These are phyloP conservation scores for Eulimnadia texana DNA, from an alignment of 1,140 invertebrate genomes.

Conservation along the genomic window DNA sequence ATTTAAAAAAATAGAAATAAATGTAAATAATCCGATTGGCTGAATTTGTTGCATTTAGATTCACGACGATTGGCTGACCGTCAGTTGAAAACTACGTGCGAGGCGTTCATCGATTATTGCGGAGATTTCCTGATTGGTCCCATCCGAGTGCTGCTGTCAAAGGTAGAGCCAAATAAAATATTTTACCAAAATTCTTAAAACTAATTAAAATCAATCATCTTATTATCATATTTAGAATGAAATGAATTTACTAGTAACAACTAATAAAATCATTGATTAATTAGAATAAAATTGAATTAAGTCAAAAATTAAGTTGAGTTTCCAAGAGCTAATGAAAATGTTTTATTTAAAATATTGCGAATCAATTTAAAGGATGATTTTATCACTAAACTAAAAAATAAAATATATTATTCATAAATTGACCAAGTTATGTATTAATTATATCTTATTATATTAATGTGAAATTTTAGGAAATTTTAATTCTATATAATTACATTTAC, in stretches of 20 bases:
- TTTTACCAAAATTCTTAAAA: no score
- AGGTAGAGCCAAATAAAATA: conserved; percentile 38
- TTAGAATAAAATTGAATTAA: no score
- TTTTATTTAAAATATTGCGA: no score
- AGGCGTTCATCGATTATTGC: conserved; percentile 68
- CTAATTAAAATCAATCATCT: neutral
- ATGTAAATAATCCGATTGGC: neutral
- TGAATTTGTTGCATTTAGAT: conserved; percentile 34
- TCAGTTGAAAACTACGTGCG: conserved; percentile 80
- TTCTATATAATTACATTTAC: no score
- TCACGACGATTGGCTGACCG: conserved; percentile 88
- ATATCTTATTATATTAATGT: no score
- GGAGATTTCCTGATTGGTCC: conserved; percentile 59
- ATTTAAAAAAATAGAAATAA: neutral
- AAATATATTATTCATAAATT: conserved; percentile 4
- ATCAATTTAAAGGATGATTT: no score
- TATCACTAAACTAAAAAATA: conserved; percentile 16
- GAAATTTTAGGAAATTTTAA: no score
- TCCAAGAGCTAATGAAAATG: no score
- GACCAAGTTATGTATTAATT: conserved; percentile 17
- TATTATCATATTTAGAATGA: no score
- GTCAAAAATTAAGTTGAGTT: no score
- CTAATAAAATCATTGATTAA: no score
- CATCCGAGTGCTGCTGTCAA: conserved; percentile 53
- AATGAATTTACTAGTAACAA: no score